Evolutionary conservation across 2,797 vertebrate species (phyloP).

Genomic region (Pangasius macronema): DNA sequence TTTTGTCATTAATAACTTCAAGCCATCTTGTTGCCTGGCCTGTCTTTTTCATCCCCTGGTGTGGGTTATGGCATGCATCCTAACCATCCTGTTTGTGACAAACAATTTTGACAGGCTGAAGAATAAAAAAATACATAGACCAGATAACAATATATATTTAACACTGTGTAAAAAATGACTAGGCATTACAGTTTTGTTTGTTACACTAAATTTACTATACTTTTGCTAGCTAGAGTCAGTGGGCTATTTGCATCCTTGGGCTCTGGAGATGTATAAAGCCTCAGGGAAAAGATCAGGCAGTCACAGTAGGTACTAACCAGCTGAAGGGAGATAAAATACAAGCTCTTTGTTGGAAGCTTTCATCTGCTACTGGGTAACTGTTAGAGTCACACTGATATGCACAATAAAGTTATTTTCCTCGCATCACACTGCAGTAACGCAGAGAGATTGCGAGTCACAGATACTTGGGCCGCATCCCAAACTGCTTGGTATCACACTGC

Average conservation of each 20-base stretch:
- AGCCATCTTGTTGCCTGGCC: neutral
- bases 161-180: neutral
- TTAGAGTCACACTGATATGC: neutral
- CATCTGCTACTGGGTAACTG: neutral
- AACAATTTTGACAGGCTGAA: neutral
- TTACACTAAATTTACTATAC: neutral
- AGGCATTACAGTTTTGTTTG: neutral
- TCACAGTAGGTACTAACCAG: neutral
- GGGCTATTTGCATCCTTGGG: neutral
- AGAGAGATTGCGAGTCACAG: neutral
- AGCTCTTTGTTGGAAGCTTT: neutral
- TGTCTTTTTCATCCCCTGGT: neutral
- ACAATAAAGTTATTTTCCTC: neutral
- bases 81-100: neutral
- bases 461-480: neutral
- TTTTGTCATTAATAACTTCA: neutral
- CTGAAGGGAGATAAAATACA: neutral
- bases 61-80: neutral
- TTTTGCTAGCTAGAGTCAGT: slow-evolving; percentile 3
- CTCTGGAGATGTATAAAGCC: neutral
- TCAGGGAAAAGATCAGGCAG: neutral
- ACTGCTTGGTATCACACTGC: neutral
- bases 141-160: neutral
- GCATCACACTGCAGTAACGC: neutral
- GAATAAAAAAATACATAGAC: neutral